Evolutionary conservation across 2,888 invertebrate species (phyloP).

Genomic region (Netelia virgata): DNA sequence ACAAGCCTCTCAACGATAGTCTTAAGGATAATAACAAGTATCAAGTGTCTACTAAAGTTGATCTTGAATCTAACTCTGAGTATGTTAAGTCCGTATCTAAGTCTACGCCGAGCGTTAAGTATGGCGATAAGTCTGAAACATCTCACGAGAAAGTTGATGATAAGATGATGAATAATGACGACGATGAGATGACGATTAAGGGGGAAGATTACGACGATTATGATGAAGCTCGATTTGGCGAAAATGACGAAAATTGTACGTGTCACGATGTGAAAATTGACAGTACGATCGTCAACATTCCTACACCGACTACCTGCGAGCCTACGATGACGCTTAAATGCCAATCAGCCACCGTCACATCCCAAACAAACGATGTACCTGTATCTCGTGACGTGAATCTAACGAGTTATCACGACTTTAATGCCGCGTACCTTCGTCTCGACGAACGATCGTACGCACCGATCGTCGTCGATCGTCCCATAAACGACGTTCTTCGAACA

Average conservation of each 20-base stretch:
- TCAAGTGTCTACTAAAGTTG: conserved; percentile 78
- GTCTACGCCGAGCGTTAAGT: conserved; percentile 83
- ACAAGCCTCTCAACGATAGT: conserved; percentile 74
- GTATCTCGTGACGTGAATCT: conserved; percentile 78
- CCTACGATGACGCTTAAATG: conserved; percentile 85
- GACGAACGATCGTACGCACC: conserved; percentile 27
- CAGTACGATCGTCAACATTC: conserved; percentile 82
- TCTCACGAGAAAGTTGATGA: conserved; percentile 73
- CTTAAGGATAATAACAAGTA: conserved; percentile 78
- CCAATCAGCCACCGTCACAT: conserved; percentile 84
- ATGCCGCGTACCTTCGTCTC: conserved; percentile 46
- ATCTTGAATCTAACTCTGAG: conserved; percentile 80
- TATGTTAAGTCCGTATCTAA: conserved; percentile 83
- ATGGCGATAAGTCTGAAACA: conserved; percentile 82
- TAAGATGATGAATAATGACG: conserved; percentile 29
- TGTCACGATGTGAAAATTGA: conserved; percentile 64
- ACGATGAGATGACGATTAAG: conserved; percentile 22
- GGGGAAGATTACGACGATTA: conserved; percentile 39
- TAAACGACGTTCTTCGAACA: conserved; percentile 16
- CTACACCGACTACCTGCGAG: conserved; percentile 85
- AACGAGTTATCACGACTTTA: conserved; percentile 75
- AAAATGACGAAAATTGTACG: conserved; percentile 58
- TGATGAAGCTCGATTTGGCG: conserved; percentile 66
- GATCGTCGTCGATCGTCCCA: conserved; percentile 45
- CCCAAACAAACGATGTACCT: conserved; percentile 84